These are phyloP conservation scores for Dipodomys ordii DNA, from an alignment of 2,113 vertebrate species.

Conservation along the genomic window DNA sequence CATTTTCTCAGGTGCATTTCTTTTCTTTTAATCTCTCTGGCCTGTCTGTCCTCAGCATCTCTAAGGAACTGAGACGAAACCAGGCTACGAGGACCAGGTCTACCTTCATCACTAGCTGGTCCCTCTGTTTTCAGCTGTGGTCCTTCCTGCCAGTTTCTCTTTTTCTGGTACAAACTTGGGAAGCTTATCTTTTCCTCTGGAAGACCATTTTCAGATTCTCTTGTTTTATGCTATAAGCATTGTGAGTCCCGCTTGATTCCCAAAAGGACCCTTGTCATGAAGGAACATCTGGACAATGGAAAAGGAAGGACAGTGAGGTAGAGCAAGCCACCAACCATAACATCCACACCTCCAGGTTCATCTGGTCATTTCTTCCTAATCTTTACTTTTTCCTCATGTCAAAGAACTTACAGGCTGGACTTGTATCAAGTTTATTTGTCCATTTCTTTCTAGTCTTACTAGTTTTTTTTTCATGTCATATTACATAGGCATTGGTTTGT, in stretches of 20 bases:
- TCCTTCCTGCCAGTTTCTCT: neutral
- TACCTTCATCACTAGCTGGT: neutral
- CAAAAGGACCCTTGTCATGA: neutral
- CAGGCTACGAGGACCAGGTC: fast-evolving
- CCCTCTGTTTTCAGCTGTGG: neutral
- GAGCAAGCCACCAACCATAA: neutral
- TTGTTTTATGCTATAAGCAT: too few species aligned
- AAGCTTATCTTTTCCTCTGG: neutral
- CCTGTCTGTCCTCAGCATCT: neutral
- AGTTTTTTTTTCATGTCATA: neutral
- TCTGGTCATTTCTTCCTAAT: too few species aligned
- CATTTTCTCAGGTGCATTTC: too few species aligned
- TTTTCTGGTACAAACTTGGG: neutral
- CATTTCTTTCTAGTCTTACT: neutral
- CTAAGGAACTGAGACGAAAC: too few species aligned
- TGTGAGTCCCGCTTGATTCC: neutral
- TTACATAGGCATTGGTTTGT: neutral
- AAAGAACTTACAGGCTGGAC: too few species aligned
- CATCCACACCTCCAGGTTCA: neutral
- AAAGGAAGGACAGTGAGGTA: neutral
- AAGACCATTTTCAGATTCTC: fast-evolving
- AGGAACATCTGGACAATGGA: neutral
- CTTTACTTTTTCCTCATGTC: too few species aligned
- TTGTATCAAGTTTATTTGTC: neutral
- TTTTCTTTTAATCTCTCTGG: too few species aligned